Conservation (phyloP, 2,113 vertebrate species). For the Ictalurus punctatus region DNA sequence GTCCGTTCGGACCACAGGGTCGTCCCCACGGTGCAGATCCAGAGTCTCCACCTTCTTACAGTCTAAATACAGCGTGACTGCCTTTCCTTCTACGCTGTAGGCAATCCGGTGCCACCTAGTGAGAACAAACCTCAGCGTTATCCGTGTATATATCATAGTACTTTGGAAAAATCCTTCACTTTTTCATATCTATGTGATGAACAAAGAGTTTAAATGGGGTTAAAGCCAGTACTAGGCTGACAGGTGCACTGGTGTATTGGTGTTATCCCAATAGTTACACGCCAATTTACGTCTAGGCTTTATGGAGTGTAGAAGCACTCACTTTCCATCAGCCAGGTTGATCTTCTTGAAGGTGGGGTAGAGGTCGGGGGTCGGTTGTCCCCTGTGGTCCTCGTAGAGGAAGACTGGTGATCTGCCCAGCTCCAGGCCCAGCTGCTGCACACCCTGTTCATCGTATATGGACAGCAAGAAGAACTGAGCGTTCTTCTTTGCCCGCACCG, state of each 20-base stretch:
- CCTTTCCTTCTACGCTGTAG: slow-evolving; percentile 75
- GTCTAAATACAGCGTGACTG: slow-evolving; percentile 79
- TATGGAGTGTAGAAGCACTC: slow-evolving; percentile 55
- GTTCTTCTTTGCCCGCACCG: slow-evolving; percentile 77
- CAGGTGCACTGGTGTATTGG: background rate
- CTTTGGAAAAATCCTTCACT: background rate
- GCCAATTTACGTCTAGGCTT: background rate
- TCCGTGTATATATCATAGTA: background rate
- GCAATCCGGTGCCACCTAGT: slow-evolving; percentile 90
- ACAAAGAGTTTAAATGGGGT: background rate
- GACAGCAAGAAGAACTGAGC: slow-evolving; percentile 81
- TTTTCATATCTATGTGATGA: background rate
- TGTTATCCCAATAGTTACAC: background rate
- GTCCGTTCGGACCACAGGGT: slow-evolving; percentile 73
- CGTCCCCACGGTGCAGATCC: slow-evolving; percentile 69
- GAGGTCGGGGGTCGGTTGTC: slow-evolving; percentile 71
- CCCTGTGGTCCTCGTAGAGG: slow-evolving; percentile 80
- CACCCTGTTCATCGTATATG: slow-evolving; percentile 77
- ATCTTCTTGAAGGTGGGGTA: slow-evolving; percentile 80
- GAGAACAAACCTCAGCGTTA: background rate
- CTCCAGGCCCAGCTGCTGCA: slow-evolving; percentile 85
- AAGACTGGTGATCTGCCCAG: slow-evolving; percentile 80
- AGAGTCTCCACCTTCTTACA: slow-evolving; percentile 75
- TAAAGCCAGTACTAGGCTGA: background rate
- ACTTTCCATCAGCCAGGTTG: slow-evolving; percentile 88